Evolutionary conservation across 1,140 invertebrate genomes (phyloP).

Genomic region (Carposina sasakii): DNA sequence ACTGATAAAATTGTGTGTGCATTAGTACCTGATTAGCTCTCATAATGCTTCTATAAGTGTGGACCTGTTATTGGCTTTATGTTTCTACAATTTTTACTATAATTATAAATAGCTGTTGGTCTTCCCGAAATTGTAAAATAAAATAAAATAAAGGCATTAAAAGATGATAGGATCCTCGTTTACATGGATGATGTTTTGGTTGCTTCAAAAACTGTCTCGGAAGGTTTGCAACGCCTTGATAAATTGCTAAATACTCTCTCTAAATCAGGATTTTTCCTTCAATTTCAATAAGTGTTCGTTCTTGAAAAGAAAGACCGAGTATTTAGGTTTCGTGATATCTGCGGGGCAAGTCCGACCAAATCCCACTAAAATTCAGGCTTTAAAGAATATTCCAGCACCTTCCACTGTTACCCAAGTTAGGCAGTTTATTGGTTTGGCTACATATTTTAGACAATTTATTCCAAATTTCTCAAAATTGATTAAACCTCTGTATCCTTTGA

Average conservation of each 20-base stretch:
- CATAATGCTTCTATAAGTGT: too few species aligned
- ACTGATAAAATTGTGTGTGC: too few species aligned
- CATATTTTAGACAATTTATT: conserved; percentile 41
- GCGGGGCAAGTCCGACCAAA: conserved; percentile 20
- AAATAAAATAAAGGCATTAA: conserved; percentile 12
- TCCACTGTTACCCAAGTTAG: conserved; percentile 31
- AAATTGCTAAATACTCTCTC: conserved; percentile 16
- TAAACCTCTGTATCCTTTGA: conserved; percentile 29
- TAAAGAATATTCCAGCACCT: conserved; percentile 24
- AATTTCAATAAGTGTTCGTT: conserved; percentile 33
- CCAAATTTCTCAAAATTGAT: conserved; percentile 29
- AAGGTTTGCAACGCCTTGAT: conserved; percentile 20
- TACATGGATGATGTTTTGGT: conserved; percentile 30
- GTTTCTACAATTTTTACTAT: too few species aligned
- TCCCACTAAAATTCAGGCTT: conserved; percentile 22
- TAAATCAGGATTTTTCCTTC: conserved; percentile 26
- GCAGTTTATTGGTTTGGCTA: conserved; percentile 31
- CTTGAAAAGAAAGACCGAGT: conserved; percentile 24
- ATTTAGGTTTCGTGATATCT: conserved; percentile 19
- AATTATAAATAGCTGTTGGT: too few species aligned
- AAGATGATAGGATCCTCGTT: conserved; percentile 9
- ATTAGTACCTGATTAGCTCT: too few species aligned
- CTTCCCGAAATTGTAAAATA: too few species aligned
- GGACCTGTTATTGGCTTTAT: too few species aligned
- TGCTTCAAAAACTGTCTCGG: conserved; percentile 16